These are phyloP conservation scores for Galemys pyrenaicus DNA, from an alignment of 2,113 vertebrate species.

Conservation along the genomic window DNA sequence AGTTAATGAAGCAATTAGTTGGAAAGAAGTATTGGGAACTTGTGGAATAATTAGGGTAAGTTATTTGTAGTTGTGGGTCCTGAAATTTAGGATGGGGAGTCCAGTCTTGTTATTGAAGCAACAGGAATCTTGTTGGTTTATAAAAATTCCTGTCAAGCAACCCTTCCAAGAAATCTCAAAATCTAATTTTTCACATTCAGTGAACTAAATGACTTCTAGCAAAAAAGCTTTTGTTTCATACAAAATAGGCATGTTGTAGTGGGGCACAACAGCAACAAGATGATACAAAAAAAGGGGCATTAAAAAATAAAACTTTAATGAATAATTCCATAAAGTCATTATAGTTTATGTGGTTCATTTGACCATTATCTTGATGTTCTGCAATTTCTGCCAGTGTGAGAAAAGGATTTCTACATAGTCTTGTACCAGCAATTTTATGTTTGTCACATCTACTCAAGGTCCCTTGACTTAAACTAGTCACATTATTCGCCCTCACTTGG, in stretches of 20 bases:
- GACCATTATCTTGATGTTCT: not conserved
- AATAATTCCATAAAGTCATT: no score
- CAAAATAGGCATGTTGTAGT: not conserved
- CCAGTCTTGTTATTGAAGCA: not conserved
- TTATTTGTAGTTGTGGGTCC: not conserved
- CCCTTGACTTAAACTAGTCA: not conserved
- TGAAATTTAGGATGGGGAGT: not conserved
- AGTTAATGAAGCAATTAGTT: not conserved
- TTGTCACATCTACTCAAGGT: not conserved
- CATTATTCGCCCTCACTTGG: not conserved
- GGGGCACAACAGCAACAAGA: not conserved
- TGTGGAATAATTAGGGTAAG: not conserved
- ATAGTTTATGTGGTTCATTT: not conserved
- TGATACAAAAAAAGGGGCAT: not conserved
- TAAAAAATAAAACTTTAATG: not conserved
- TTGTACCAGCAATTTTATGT: not conserved
- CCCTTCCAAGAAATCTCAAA: not conserved
- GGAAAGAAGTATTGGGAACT: not conserved
- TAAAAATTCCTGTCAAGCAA: not conserved
- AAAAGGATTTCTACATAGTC: not conserved
- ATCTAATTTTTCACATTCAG: not conserved
- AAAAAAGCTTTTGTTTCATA: not conserved
- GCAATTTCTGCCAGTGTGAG: not conserved
- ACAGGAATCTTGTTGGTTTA: not conserved
- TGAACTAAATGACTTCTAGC: not conserved